Base-by-base conservation (phyloP, 2,888 invertebrate genomes). In the Herminia tarsipennalis region DNA sequence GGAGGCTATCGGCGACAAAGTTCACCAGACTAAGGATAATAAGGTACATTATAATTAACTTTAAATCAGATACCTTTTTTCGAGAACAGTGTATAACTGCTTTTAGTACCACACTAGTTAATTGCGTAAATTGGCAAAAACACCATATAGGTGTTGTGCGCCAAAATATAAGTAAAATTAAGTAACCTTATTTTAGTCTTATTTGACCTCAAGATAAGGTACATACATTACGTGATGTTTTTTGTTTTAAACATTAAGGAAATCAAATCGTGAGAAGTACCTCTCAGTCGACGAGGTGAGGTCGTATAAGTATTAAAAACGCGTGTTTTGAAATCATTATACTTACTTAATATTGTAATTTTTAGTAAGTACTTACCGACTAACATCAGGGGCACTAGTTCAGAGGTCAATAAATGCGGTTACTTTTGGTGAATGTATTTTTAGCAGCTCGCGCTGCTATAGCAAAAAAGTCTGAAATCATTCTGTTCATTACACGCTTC, bases 1-100 rank as follows among this genome's bases (percentile, higher is more conserved):
- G 25, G 92, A 92, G 18, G 92, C 93, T 22, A 84, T 94, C n/a
- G 94, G 94, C 3, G 91, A 88, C 29, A 92, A 91, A 53, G 85
- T 94, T 1, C 80, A 86, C 14, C 92, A 92, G 50, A 88, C 88
- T 1, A 77, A 76, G 33, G 76, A 81, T 14, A 75, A 59, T 1
- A 88, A 86, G 83, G 89, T 88, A 64, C 35, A 38, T 40, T 20
- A 25, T n/a, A n/a, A n/a, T n/a, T n/a, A n/a, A n/a, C n/a, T n/a
- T n/a, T n/a, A n/a, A n/a, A n/a, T n/a, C n/a, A n/a, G n/a, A n/a
- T n/a, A n/a, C n/a, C n/a, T n/a, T n/a, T n/a, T n/a, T n/a, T n/a
- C n/a, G n/a, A n/a, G n/a, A n/a, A n/a, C n/a, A n/a, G n/a, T n/a
- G n/a, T n/a, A n/a, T n/a, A n/a, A n/a, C n/a, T n/a, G n/a, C n/a